Base-by-base conservation (phyloP, 2,888 invertebrate species). In the Campoletis raptor region DNA sequence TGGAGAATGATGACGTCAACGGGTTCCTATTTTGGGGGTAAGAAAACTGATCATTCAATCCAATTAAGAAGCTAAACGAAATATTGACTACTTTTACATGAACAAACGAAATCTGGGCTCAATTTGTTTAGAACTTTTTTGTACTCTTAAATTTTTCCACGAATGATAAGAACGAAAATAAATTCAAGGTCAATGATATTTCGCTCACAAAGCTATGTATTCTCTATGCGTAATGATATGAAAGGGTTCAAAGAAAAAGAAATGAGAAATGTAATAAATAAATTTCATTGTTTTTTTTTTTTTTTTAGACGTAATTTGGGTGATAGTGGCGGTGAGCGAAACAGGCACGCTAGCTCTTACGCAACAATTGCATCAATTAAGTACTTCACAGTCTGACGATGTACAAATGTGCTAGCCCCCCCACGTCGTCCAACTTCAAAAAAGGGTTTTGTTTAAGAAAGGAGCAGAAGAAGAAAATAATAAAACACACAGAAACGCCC, bases 21-120 rank as follows among this genome's bases (percentile, higher is more conserved):
- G 91, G 98, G 98, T 87, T 96, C 97, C 91, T 98, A 97, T 94
- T 98, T 99, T 95, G 99, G 99, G 94, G 98, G 99, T 98, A 95
- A 94, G 92, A 87, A 83, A 40, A 21, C 21, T 57, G 66, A 30
- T 54, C 57, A 30, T 72, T 61, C 78, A 72, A 48, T 57, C 12
- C 10, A 64, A 48, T 18, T 6, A 15, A 61, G 12, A 24, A 30
- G 10, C 9, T 12, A 12, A 61, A 66, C 18, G 48, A n/a, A 48
- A 6, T 7, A 5, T 48, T 18, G 5, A n/a, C 30, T 30, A 18
- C 18, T 48, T 48, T 48, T 0, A 0, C 40, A 1, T 1, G 21
- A 37, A n/a, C 18, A 9, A 40, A 40, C 1, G 1, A n/a, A 37
- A 67, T 67, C 18, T 36, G 0, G 5, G 7, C n/a, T n/a, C 6